These are phyloP conservation scores for Serilophus lunatus DNA, from an alignment of 2,113 vertebrate species.

Conservation along the genomic window DNA sequence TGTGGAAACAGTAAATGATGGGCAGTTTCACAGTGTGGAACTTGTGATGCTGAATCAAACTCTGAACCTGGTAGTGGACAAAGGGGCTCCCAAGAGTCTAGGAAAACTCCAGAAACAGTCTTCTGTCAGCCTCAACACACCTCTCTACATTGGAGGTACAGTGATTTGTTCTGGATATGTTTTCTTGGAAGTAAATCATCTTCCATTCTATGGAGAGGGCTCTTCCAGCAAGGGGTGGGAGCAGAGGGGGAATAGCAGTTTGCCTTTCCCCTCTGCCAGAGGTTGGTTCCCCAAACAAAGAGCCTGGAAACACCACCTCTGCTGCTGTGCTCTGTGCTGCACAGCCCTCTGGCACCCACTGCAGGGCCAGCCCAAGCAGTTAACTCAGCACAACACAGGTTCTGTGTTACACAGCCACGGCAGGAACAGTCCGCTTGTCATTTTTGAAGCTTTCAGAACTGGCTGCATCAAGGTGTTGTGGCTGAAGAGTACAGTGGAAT, in stretches of 20 bases:
- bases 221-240: not conserved
- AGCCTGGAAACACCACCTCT: not conserved
- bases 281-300: not conserved
- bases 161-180: not conserved
- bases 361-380: not conserved
- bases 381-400: not conserved
- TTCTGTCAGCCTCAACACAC: conserved; percentile 84
- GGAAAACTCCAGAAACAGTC: conserved; percentile 91
- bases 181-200: not conserved
- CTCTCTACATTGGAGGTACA: conserved; percentile 94
- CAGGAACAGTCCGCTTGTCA: not conserved
- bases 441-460: not conserved
- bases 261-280: not conserved
- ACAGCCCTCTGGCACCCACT: accelerated
- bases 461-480: not conserved
- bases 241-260: not conserved
- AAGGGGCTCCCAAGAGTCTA: conserved; percentile 90
- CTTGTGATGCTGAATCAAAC: conserved; percentile 93
- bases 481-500: not conserved
- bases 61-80: conserved; percentile 93
- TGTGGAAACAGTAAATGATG: conserved; percentile 95
- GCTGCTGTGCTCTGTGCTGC: not conserved
- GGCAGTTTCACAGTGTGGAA: conserved; percentile 93
- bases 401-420: accelerated
- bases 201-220: not conserved